phyloP scores from a whole-genome alignment of 2,797 vertebrate genomes.

The Poecilia picta region DNA sequence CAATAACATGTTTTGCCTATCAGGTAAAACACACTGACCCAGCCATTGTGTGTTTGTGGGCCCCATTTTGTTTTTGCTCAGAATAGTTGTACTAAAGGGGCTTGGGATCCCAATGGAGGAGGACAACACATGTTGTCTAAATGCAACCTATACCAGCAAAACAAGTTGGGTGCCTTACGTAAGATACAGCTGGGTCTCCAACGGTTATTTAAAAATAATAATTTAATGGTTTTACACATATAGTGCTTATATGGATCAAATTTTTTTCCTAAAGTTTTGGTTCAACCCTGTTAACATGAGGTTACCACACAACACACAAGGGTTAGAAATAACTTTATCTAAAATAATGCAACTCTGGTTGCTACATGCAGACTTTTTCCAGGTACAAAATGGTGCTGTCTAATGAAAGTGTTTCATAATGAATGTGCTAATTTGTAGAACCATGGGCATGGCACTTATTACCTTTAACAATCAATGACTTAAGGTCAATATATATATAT shows the following conservation, averaged over 20 bases:
- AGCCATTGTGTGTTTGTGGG: background rate
- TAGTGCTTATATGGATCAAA: background rate
- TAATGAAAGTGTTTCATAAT: background rate
- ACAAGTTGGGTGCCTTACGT: background rate
- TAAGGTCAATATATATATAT: background rate
- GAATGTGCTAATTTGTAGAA: background rate
- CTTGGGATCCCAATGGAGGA: background rate
- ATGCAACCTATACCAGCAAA: background rate
- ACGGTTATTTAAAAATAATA: background rate
- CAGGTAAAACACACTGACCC: background rate
- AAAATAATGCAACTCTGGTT: background rate
- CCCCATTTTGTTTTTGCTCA: background rate
- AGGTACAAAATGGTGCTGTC: background rate
- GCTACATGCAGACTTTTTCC: background rate
- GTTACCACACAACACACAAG: background rate
- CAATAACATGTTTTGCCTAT: background rate
- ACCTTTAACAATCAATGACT: background rate
- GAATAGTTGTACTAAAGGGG: background rate
- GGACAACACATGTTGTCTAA: background rate
- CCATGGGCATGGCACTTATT: background rate
- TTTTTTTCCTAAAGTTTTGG: background rate
- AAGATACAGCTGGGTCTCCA: background rate
- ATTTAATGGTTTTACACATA: background rate
- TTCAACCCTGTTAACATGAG: background rate
- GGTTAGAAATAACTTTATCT: background rate